These are phyloP conservation scores for Alosa alosa DNA, from an alignment of 2,113 vertebrate species.

Conservation along the genomic window DNA sequence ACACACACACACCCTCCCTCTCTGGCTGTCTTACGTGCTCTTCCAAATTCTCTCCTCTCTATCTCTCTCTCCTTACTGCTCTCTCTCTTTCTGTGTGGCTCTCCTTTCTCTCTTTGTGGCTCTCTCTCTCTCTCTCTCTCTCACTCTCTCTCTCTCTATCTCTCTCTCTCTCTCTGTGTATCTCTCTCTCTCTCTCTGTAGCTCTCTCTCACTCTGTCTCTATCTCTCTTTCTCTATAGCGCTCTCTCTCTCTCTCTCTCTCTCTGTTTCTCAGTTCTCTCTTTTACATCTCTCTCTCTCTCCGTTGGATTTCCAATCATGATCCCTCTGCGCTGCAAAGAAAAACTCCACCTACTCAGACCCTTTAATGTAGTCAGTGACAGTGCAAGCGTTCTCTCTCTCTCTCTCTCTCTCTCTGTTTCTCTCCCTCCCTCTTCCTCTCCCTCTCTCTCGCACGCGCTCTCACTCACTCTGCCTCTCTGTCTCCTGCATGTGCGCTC, in stretches of 20 bases:
- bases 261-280: slow-evolving; percentile 14
- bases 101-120: too few species aligned
- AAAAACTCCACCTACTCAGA: slow-evolving; percentile 73
- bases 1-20: too few species aligned
- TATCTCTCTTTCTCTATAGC: slow-evolving; percentile 14
- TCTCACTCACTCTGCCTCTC: slow-evolving; percentile 23
- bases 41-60: too few species aligned
- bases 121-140: too few species aligned
- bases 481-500: slow-evolving; percentile 41
- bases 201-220: not conserved
- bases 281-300: slow-evolving; percentile 25
- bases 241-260: slow-evolving; percentile 17
- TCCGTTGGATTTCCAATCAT: slow-evolving; percentile 61
- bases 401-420: slow-evolving; percentile 37
- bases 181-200: too few species aligned
- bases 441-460: not conserved
- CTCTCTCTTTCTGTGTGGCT: too few species aligned
- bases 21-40: too few species aligned
- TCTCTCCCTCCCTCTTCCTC: slow-evolving; percentile 14
- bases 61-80: too few species aligned
- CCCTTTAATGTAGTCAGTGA: slow-evolving; percentile 73
- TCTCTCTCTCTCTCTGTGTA: not conserved
- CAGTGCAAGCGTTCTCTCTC: slow-evolving; percentile 52
- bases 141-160: too few species aligned
- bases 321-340: slow-evolving; percentile 67